These are phyloP conservation scores for Ctenoplectra terminalis DNA, from an alignment of 1,140 invertebrate species.

Conservation along the genomic window DNA sequence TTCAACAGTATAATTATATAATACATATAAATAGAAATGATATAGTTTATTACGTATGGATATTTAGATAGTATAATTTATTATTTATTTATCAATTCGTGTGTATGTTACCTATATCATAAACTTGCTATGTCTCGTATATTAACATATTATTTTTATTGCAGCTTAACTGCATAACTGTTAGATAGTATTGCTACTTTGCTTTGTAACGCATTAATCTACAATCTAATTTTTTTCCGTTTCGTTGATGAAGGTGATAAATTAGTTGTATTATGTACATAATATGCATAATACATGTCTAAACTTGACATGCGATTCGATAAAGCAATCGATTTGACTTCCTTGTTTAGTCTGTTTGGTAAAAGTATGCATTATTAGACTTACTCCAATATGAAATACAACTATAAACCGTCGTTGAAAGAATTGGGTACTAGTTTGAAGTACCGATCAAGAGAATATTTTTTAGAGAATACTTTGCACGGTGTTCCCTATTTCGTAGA, in stretches of 20 bases:
- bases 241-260: conserved; percentile 26
- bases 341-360: not conserved
- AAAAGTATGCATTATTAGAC: not conserved
- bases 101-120: too few species aligned
- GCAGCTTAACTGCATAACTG: too few species aligned
- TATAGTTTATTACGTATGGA: not conserved
- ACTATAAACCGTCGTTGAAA: conserved; percentile 52
- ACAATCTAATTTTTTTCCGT: not conserved
- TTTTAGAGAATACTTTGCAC: conserved; percentile 70
- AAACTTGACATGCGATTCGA: conserved; percentile 15
- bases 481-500: conserved; percentile 71
- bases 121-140: too few species aligned
- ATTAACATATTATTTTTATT: too few species aligned
- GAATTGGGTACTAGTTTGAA: conserved; percentile 60
- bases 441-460: conserved; percentile 64
- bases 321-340: conserved; percentile 16
- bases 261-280: not conserved
- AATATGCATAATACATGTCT: conserved; percentile 9
- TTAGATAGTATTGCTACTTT: not conserved
- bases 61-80: too few species aligned
- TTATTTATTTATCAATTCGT: too few species aligned
- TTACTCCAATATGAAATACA: conserved; percentile 44
- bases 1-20: too few species aligned
- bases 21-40: too few species aligned
- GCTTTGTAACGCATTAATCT: not conserved